phyloP scores from a whole-genome alignment of 2,113 vertebrate genomes.

The Noturus placidus region DNA sequence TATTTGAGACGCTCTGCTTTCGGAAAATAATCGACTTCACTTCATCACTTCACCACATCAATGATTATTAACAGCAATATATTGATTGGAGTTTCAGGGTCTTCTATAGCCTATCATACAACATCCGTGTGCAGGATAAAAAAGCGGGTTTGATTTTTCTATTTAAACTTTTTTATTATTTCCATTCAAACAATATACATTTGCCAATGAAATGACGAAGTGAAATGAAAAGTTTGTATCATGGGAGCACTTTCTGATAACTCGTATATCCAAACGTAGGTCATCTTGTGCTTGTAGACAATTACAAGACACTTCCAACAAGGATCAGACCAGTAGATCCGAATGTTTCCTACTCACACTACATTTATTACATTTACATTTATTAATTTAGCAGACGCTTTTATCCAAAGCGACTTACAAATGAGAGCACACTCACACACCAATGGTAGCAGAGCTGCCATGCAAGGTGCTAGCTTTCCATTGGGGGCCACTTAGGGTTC shows the following conservation, averaged over 20 bases:
- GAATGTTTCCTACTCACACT: background rate
- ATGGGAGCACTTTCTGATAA: background rate
- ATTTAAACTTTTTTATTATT: background rate
- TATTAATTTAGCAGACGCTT: too few species aligned
- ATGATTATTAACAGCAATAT: background rate
- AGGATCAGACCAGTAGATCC: background rate
- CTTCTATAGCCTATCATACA: background rate
- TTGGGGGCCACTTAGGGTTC: too few species aligned
- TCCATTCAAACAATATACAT: too few species aligned
- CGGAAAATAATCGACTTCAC: background rate
- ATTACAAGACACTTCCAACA: background rate
- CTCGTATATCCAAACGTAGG: background rate
- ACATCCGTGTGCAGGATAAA: background rate
- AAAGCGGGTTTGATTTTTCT: background rate
- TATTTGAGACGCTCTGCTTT: too few species aligned
- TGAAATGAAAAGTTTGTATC: background rate
- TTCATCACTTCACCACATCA: background rate
- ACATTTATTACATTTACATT: too few species aligned
- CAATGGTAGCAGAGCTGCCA: too few species aligned
- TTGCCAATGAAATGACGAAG: background rate
- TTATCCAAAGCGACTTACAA: too few species aligned
- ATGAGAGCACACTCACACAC: too few species aligned
- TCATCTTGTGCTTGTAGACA: background rate
- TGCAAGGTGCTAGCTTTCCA: too few species aligned
- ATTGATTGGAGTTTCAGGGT: background rate